Evolutionary conservation across 2,113 vertebrate species (phyloP).

Genomic region (Trematomus loennbergii): DNA sequence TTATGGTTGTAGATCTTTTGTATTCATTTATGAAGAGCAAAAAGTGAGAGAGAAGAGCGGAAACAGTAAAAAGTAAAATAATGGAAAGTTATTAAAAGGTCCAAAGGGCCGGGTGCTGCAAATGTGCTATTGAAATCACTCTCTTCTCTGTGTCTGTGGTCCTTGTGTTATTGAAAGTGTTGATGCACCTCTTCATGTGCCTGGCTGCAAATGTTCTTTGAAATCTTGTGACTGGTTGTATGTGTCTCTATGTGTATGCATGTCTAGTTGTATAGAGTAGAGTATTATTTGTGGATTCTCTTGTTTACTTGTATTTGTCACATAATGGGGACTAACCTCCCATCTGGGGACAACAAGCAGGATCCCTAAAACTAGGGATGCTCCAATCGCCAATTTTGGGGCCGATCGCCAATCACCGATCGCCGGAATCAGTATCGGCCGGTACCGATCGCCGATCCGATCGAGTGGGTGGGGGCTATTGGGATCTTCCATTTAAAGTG

Average conservation of each 20-base stretch:
- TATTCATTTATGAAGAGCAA: slow-evolving; percentile 16
- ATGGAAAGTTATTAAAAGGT: not conserved
- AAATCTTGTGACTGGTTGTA: not conserved
- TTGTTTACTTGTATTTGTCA: too few relatives aligned
- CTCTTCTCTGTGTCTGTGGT: not conserved
- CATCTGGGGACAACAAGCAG: not conserved
- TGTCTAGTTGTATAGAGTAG: not conserved
- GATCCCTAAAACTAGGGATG: too few relatives aligned
- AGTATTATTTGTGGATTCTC: not conserved
- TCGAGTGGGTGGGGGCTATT: too few relatives aligned
- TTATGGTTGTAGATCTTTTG: not conserved
- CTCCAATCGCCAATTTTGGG: too few relatives aligned
- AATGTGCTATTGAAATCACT: not conserved
- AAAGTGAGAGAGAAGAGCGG: not conserved
- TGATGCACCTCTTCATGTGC: not conserved
- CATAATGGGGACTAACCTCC: not conserved
- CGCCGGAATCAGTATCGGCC: too few relatives aligned
- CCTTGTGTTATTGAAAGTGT: not conserved
- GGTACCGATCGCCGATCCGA: too few relatives aligned
- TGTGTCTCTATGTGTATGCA: not conserved
- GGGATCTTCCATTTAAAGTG: too few relatives aligned
- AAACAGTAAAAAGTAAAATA: not conserved
- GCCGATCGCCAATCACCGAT: too few relatives aligned
- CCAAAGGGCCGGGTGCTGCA: slow-evolving; percentile 15
- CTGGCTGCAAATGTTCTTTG: not conserved